Percentiles rank a stretch among this genome's conserved stretches.
These are phyloP conservation scores for Molorchus minor DNA, from an alignment of 2,888 invertebrate genomes.

Conservation along the genomic window DNA sequence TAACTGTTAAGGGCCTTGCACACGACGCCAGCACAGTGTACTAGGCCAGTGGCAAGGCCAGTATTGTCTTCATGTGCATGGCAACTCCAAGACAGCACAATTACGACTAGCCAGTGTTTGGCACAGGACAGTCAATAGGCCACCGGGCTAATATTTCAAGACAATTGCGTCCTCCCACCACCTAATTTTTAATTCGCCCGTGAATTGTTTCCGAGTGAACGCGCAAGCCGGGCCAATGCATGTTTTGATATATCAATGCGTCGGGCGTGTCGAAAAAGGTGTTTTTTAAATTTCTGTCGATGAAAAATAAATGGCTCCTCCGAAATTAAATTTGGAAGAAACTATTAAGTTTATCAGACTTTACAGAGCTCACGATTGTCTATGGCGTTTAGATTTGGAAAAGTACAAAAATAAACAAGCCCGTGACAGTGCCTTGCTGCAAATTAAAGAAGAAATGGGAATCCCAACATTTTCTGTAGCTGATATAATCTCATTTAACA, in stretches of 20 bases:
- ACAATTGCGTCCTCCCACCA: not conserved
- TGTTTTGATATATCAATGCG: too few species aligned
- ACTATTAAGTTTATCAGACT: too few species aligned
- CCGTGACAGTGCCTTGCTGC: not conserved
- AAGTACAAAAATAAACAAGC: not conserved
- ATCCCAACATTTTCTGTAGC: too few species aligned
- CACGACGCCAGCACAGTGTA: too few species aligned
- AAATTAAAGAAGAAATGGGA: too few species aligned
- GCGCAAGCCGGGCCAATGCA: not conserved
- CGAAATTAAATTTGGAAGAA: not conserved
- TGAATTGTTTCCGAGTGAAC: too few species aligned
- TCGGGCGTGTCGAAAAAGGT: not conserved
- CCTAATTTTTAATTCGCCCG: too few species aligned
- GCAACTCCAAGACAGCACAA: not conserved
- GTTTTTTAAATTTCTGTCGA: not conserved
- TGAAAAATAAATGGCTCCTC: not conserved
- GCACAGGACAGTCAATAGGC: not conserved
- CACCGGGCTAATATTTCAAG: not conserved
- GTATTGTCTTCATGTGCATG: not conserved
- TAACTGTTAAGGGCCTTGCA: too few species aligned
- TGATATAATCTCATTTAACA: too few species aligned
- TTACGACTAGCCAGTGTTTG: not conserved
- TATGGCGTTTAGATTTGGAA: not conserved
- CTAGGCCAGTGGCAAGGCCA: not conserved
- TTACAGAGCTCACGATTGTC: not conserved